Percentiles rank a stretch among this genome's conserved stretches.
phyloP scores from a whole-genome alignment of 2,888 invertebrate species.

The Lepidochrysops patricia region DNA sequence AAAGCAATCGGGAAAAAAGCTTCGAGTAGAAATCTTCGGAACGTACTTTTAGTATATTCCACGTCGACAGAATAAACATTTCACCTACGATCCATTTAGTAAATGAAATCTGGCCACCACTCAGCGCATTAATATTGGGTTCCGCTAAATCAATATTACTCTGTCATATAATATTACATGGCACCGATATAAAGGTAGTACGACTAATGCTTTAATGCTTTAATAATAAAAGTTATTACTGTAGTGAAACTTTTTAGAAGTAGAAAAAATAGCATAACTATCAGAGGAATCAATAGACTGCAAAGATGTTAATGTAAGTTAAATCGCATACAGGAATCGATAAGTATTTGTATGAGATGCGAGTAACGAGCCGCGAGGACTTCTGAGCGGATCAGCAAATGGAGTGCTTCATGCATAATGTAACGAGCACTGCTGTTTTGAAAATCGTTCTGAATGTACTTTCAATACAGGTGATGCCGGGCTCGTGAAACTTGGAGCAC shows the following conservation, averaged over 20 bases:
- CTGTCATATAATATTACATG: slow-evolving; percentile 17
- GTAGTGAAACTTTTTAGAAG: too few relatives aligned
- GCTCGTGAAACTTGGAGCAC: slow-evolving; percentile 58
- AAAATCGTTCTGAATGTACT: slow-evolving; percentile 73
- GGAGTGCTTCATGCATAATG: slow-evolving; percentile 75
- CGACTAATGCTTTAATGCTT: neutral
- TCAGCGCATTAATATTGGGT: slow-evolving; percentile 78
- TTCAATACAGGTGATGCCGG: slow-evolving; percentile 67
- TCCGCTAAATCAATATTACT: slow-evolving; percentile 30
- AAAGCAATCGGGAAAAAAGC: slow-evolving; percentile 3
- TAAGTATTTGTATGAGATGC: slow-evolving; percentile 71
- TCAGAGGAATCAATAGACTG: neutral
- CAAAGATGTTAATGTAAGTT: slow-evolving; percentile 14
- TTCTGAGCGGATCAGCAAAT: slow-evolving; percentile 73
- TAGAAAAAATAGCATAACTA: too few relatives aligned
- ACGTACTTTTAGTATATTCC: slow-evolving; percentile 41
- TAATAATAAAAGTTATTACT: too few relatives aligned
- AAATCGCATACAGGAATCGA: slow-evolving; percentile 59
- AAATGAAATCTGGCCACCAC: slow-evolving; percentile 65
- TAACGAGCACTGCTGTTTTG: slow-evolving; percentile 72
- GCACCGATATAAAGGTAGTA: neutral
- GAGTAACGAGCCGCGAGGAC: slow-evolving; percentile 71
- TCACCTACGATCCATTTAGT: slow-evolving; percentile 70
- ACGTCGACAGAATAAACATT: slow-evolving; percentile 57
- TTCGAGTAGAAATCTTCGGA: neutral